Conservation (phyloP, 2,113 vertebrate species). For the Larimichthys crocea region DNA sequence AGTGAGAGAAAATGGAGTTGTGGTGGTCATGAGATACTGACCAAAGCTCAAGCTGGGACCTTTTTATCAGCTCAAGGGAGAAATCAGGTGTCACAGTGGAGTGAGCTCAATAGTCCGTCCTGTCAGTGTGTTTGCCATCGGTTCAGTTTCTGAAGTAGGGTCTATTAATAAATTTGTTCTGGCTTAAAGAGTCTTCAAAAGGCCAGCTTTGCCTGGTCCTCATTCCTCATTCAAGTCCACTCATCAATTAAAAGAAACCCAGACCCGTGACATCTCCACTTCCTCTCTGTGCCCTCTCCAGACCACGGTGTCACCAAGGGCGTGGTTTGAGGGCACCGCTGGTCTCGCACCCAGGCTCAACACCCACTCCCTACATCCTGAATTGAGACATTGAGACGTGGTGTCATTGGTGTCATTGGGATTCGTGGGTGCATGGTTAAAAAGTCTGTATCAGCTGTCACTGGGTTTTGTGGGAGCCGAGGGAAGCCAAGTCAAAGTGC, state of each 20-base stretch:
- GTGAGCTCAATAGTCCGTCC: conserved; percentile 28
- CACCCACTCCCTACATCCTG: conserved; percentile 52
- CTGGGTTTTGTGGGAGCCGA: conserved; percentile 69
- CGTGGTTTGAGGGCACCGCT: conserved; percentile 31
- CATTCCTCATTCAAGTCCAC: conserved; percentile 69
- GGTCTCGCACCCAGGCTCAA: not conserved
- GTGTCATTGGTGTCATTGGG: conserved; percentile 56
- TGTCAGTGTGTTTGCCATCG: conserved; percentile 59
- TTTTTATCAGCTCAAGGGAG: not conserved
- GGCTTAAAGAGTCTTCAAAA: conserved; percentile 57
- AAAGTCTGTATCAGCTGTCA: conserved; percentile 68
- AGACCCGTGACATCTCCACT: conserved; percentile 72
- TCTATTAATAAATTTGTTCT: conserved; percentile 59
- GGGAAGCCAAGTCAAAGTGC: conserved; percentile 63
- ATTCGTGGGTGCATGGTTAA: conserved; percentile 38
- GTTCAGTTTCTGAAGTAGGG: conserved; percentile 53
- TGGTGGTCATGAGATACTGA: not conserved
- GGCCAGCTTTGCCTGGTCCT: conserved; percentile 41
- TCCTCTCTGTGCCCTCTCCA: conserved; percentile 72
- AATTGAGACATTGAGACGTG: conserved; percentile 69
- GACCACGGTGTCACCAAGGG: conserved; percentile 67
- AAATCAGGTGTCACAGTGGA: conserved; percentile 55
- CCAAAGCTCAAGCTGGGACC: not conserved
- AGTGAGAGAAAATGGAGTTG: no score
- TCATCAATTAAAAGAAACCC: conserved; percentile 67